phyloP scores from a whole-genome alignment of 2,888 invertebrate species.

The Orthonychiurus folsomi region DNA sequence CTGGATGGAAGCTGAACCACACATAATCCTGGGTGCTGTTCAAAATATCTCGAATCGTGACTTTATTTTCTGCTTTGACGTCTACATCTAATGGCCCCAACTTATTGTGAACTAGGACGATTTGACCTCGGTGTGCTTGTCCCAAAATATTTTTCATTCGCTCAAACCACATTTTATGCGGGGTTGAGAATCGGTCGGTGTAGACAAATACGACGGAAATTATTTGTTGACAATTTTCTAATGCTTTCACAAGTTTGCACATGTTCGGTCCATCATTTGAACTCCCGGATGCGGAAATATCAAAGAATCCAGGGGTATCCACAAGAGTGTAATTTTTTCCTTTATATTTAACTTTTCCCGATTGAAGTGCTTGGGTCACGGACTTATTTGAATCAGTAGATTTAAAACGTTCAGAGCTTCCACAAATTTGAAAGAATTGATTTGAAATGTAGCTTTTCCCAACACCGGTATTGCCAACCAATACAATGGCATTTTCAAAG shows the following conservation, averaged over 20 bases:
- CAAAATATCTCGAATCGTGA: background rate
- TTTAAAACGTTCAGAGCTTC: background rate
- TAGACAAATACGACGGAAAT: background rate
- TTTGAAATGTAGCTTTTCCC: background rate
- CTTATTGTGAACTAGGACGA: constrained; percentile 1
- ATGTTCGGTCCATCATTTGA: constrained; percentile 4
- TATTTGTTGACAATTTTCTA: background rate
- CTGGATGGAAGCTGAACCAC: constrained; percentile 3
- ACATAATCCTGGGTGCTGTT: background rate
- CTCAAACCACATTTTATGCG: background rate
- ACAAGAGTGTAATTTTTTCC: background rate
- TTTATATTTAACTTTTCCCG: background rate
- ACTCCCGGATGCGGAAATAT: background rate
- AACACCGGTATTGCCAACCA: constrained; percentile 1
- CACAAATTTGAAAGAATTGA: background rate
- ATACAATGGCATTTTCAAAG: constrained; percentile 4
- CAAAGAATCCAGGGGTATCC: constrained; percentile 1
- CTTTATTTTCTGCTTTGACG: background rate
- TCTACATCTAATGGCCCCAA: background rate
- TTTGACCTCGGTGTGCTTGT: background rate
- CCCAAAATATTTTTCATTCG: background rate
- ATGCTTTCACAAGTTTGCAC: constrained; percentile 3
- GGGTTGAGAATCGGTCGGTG: background rate
- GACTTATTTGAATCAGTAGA: background rate
- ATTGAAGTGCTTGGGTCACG: background rate